Evolutionary conservation across 2,113 vertebrate genomes (phyloP).

Genomic region (Myotis yumanensis): DNA sequence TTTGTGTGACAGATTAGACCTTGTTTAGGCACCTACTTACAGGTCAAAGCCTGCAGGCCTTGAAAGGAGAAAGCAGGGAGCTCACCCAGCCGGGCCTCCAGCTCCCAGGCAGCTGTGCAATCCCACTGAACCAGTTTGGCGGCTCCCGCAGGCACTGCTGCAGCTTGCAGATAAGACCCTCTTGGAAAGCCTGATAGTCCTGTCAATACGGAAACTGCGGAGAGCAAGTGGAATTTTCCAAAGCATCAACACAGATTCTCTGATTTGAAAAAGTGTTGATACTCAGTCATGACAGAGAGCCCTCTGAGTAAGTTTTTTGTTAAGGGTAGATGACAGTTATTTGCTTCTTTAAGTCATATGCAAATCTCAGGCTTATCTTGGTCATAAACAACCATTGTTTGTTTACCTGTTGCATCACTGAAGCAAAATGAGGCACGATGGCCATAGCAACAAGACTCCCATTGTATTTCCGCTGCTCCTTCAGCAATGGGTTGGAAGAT

Average conservation of each 20-base stretch:
- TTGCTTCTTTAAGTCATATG: conserved; percentile 25
- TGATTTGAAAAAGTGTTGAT: neutral
- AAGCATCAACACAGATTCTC: conserved; percentile 33
- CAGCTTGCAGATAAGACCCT: conserved; percentile 75
- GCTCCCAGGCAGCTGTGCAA: conserved; percentile 71
- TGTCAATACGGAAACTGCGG: conserved; percentile 64
- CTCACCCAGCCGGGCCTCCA: conserved; percentile 56
- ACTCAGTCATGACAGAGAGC: neutral
- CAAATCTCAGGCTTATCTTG: conserved; percentile 18
- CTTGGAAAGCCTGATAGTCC: conserved; percentile 59
- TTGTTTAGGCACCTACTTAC: conserved; percentile 86
- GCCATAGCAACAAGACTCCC: neutral
- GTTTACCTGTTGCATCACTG: conserved; percentile 20
- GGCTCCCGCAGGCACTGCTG: conserved; percentile 51
- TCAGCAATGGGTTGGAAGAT: neutral
- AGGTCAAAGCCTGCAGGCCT: conserved; percentile 89
- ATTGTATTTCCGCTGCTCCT: neutral
- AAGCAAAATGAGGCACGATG: conserved; percentile 32
- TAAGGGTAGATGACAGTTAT: neutral
- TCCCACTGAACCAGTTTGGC: conserved; percentile 77
- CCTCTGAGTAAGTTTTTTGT: neutral
- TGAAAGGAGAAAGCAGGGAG: conserved; percentile 71
- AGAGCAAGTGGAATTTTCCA: conserved; percentile 64
- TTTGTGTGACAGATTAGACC: conserved; percentile 82
- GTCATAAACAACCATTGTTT: conserved; percentile 32